Evolutionary conservation across 2,113 vertebrate genomes (phyloP).

Genomic region (Caloenas nicobarica): DNA sequence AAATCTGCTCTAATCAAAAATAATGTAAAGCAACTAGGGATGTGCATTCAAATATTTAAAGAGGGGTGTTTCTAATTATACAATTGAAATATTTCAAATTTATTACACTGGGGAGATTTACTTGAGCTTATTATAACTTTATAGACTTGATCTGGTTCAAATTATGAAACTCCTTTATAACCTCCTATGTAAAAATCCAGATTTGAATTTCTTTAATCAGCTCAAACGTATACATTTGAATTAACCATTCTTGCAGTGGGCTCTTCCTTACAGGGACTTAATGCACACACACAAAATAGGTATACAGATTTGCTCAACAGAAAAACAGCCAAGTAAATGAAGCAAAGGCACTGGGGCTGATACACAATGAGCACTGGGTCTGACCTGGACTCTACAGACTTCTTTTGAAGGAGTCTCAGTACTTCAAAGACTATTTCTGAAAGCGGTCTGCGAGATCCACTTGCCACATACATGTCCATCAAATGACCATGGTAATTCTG

Average conservation of each 20-base stretch:
- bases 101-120: neutral
- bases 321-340: neutral
- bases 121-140: slow-evolving; percentile 28
- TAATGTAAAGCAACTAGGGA: neutral
- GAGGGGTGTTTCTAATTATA: slow-evolving; percentile 23
- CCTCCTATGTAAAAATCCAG: slow-evolving; percentile 12
- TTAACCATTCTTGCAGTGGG: neutral
- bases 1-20: neutral
- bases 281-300: neutral
- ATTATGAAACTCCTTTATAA: slow-evolving; percentile 21
- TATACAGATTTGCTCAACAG: neutral
- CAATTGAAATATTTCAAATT: slow-evolving; percentile 21
- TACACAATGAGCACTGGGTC: neutral
- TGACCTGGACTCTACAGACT: neutral
- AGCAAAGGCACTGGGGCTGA: neutral
- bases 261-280: neutral
- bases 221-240: neutral
- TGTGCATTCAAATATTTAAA: neutral
- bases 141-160: slow-evolving; percentile 46
- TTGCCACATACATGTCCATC: neutral
- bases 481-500: neutral
- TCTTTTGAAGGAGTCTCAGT: neutral
- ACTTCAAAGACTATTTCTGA: neutral
- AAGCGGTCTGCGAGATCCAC: neutral
- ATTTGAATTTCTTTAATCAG: slow-evolving; percentile 34